These are phyloP conservation scores for Neomicropteryx cornuta DNA, from an alignment of 1,140 invertebrate genomes.

Conservation along the genomic window DNA sequence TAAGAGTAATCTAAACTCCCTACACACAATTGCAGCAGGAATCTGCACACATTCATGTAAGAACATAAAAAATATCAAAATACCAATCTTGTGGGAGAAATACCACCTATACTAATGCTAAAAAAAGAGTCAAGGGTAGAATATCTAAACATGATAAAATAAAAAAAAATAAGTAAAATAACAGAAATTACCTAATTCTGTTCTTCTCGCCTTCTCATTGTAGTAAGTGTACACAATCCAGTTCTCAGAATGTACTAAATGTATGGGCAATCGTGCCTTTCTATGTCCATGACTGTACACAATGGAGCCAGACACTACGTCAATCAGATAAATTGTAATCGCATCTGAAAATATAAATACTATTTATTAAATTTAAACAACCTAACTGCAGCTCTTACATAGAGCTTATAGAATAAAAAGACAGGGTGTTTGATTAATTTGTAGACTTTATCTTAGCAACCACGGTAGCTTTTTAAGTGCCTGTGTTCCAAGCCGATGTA, in stretches of 20 bases:
- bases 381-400: neutral
- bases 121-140: no score
- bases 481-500: no score
- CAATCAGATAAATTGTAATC: constrained; percentile 76
- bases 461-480: no score
- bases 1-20: no score
- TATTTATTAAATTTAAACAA: neutral
- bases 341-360: constrained; percentile 41
- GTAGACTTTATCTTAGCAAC: no score
- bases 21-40: no score
- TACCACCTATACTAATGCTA: no score
- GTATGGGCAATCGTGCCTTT: constrained; percentile 68
- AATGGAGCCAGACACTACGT: constrained; percentile 78
- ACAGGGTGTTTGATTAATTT: no score
- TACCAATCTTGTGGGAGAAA: no score
- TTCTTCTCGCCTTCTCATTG: constrained; percentile 85
- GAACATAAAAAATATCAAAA: no score
- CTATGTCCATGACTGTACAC: constrained; percentile 67
- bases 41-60: no score
- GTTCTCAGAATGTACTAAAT: constrained; percentile 94
- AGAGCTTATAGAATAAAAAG: no score
- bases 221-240: constrained; percentile 93
- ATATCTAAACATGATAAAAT: constrained; percentile 8
- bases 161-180: constrained; percentile 5
- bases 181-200: constrained; percentile 57